Percentiles rank a stretch among this genome's conserved stretches.
phyloP scores from a whole-genome alignment of 35 echinoderm and acorn worm genomes.

The Heliocidaris erythrogramma region DNA sequence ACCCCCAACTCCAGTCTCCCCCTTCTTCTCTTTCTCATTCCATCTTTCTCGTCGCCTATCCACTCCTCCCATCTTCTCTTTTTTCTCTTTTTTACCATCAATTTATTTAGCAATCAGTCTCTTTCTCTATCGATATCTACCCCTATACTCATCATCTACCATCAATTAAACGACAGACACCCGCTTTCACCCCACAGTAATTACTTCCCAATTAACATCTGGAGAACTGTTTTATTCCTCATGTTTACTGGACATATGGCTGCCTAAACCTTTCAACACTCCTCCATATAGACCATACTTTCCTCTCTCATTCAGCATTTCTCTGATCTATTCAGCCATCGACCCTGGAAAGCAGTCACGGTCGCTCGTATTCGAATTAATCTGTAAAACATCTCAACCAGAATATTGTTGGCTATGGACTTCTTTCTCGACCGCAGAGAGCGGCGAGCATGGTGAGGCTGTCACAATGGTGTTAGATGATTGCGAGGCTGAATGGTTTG shows the following conservation, averaged over 20 bases:
- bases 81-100: neutral
- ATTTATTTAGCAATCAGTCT: neutral
- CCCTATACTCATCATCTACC: neutral
- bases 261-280: conserved; percentile 11
- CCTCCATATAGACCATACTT: neutral
- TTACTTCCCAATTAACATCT: conserved; percentile 30
- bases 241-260: neutral
- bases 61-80: neutral
- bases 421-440: neutral
- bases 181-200: neutral
- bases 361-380: neutral
- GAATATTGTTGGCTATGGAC: neutral
- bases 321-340: neutral
- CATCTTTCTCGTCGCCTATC: neutral
- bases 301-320: neutral
- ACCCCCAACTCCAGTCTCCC: no score
- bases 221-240: neutral
- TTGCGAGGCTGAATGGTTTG: neutral
- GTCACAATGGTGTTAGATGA: neutral
- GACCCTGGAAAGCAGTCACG: conserved; percentile 6
- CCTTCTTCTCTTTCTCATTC: neutral
- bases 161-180: neutral
- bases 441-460: neutral
- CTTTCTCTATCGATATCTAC: neutral
- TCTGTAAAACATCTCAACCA: neutral